Base-by-base conservation (phyloP, 1,140 invertebrate species). In the Cherax quadricarinatus region DNA sequence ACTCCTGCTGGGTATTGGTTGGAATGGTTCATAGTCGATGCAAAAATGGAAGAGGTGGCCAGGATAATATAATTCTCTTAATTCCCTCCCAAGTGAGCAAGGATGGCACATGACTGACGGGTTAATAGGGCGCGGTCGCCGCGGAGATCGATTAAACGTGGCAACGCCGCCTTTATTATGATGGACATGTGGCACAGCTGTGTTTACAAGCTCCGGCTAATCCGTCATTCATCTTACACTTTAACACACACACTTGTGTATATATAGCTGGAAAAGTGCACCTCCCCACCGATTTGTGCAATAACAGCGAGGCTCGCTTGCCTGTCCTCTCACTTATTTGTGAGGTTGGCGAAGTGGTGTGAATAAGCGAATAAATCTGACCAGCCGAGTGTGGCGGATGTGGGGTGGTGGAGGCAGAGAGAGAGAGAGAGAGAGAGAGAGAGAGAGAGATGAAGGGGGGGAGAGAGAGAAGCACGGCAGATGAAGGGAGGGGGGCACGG, bases 121-220 rank as follows among this genome's bases (percentile, higher is more conserved):
- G 6, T n/a, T 70, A 70, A 70, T 70, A n/a, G 12, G 5, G 66
- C 16, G 66, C 66, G 16, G 66, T 5, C 66, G n/a, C n/a, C 0
- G 21, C n/a, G 24, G 70, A 75, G 70, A 75, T 75, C 70, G 70
- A 75, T 75, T 75, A 75, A 75, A 75, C 70, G 70, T 75, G 70
- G 70, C 70, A 75, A 24, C 70, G 24, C 70, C 24, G 70, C 70
- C 70, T 75, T 24, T 75, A 75, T 75, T 75, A 75, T 30, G 70
- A 75, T 75, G 21, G 70, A 75, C 70, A 75, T 75, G 70, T 75
- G 70, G 70, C 70, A 75, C 70, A 75, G 70, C n/a, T 75, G 70
- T 75, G 24, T 75, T 75, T 75, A 75, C 70, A 9, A 30, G 70
- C 70, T 70, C 66, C 70, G n/a, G n/a, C n/a, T 75, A 75, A 30